These are phyloP conservation scores for Bemisia tabaci DNA, from an alignment of 1,140 invertebrate genomes.

Conservation along the genomic window DNA sequence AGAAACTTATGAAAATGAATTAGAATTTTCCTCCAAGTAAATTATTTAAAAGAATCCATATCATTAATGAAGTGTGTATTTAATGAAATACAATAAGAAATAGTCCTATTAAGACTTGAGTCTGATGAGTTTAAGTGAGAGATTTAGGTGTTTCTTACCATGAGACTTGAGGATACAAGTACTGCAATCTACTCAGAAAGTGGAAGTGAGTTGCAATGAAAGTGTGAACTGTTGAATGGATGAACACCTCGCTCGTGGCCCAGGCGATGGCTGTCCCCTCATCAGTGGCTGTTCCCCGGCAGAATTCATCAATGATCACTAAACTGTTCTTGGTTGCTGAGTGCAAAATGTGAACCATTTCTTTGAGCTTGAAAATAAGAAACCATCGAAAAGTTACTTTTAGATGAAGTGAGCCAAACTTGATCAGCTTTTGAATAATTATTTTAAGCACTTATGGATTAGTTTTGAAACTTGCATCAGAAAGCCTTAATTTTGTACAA, in stretches of 20 bases:
- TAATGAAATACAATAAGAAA: too few species aligned
- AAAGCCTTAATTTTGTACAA: constrained; percentile 12
- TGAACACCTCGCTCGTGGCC: constrained; percentile 61
- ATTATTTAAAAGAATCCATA: too few species aligned
- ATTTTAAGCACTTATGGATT: constrained; percentile 9
- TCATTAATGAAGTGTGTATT: too few species aligned
- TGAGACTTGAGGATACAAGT: constrained; percentile 58
- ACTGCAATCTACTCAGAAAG: constrained; percentile 53
- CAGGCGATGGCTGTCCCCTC: constrained; percentile 72
- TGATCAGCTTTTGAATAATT: neutral
- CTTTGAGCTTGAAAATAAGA: constrained; percentile 51
- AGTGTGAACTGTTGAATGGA: constrained; percentile 52
- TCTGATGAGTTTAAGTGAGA: too few species aligned
- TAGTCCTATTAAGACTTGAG: too few species aligned
- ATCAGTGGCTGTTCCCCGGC: constrained; percentile 57
- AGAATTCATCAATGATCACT: constrained; percentile 78
- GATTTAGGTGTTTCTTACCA: constrained; percentile 66
- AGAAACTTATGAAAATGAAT: neutral
- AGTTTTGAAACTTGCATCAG: constrained; percentile 17
- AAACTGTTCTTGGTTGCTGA: constrained; percentile 54
- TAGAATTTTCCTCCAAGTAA: neutral
- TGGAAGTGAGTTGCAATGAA: constrained; percentile 74
- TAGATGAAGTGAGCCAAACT: constrained; percentile 21
- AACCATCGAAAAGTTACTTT: too few species aligned
- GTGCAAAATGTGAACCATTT: constrained; percentile 62